A percentile compares a stretch with the other conserved stretches of the same genome.
These are phyloP conservation scores for Echinarachnius parma DNA, from an alignment of 53 echinoderm and acorn worm species.

Conservation along the genomic window DNA sequence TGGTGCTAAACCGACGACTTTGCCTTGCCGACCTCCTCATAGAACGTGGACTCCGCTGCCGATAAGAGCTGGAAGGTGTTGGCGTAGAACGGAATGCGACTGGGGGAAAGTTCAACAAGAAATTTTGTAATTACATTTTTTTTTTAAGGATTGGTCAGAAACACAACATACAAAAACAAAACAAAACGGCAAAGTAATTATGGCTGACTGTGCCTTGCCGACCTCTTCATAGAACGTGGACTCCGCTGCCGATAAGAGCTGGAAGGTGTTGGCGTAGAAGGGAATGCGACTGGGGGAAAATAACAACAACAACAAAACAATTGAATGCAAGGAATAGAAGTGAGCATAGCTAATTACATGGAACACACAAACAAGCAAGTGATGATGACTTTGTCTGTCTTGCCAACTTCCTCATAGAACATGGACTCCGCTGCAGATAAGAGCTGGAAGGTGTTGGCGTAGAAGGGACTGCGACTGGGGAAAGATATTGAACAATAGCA, in stretches of 20 bases:
- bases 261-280: slow-evolving; percentile 97
- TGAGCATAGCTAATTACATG: too few relatives aligned
- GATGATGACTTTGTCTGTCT: slow-evolving; percentile 55
- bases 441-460: slow-evolving; percentile 97
- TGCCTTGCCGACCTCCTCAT: slow-evolving; percentile 85
- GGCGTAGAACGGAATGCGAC: slow-evolving; percentile 99
- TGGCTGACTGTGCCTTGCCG: slow-evolving; percentile 64
- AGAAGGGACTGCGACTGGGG: slow-evolving; percentile 94
- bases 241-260: slow-evolving; percentile 86
- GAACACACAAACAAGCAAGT: too few relatives aligned
- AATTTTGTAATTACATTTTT: too few relatives aligned
- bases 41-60: slow-evolving; percentile 85
- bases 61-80: slow-evolving; percentile 95
- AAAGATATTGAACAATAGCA: too few relatives aligned
- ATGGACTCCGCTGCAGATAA: slow-evolving; percentile 85
- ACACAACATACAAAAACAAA: too few relatives aligned
- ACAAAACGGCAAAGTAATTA: too few relatives aligned
- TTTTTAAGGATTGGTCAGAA: too few relatives aligned
- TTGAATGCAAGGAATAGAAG: too few relatives aligned
- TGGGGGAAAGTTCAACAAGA: slow-evolving; percentile 23
- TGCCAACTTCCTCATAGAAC: slow-evolving; percentile 86
- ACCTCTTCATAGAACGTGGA: slow-evolving; percentile 88
- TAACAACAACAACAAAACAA: too few relatives aligned
- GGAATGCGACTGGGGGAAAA: slow-evolving; percentile 95
- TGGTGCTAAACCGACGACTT: slow-evolving; percentile 61